A percentile compares a stretch with the other conserved stretches of the same genome.
Evolutionary conservation across 2,888 invertebrate species (phyloP).

Genomic region (Phrixothrix hirtus): DNA sequence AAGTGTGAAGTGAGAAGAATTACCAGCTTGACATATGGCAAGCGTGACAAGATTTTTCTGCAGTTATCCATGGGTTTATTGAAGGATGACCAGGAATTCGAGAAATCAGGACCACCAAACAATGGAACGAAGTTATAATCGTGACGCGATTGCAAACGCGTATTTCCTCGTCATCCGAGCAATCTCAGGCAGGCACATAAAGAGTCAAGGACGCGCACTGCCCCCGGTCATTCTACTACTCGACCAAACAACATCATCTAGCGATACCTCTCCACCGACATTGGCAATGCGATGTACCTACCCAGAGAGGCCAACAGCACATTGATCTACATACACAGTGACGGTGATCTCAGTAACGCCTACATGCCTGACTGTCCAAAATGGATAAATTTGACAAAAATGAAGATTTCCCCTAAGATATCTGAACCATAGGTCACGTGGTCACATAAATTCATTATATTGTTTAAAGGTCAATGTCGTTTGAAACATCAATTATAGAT

Average conservation of each 20-base stretch:
- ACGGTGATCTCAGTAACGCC: constrained; percentile 50
- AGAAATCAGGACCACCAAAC: constrained; percentile 4
- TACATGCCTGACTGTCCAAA: constrained; percentile 35
- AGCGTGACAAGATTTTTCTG: constrained; percentile 1
- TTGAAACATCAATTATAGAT: too few relatives aligned
- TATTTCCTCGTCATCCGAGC: constrained; percentile 30
- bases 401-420: too few relatives aligned
- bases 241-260: constrained; percentile 36
- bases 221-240: constrained; percentile 40
- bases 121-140: constrained; percentile 25
- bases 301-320: constrained; percentile 36
- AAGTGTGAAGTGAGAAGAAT: neutral
- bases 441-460: too few relatives aligned
- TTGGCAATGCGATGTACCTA: constrained; percentile 23
- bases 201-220: constrained; percentile 41
- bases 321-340: constrained; percentile 38
- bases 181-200: constrained; percentile 34
- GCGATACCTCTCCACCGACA: constrained; percentile 18
- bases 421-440: too few relatives aligned
- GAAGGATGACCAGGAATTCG: neutral
- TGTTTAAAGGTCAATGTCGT: neutral
- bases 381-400: too few relatives aligned
- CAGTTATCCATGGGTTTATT: neutral
- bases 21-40: neutral
- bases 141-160: constrained; percentile 30